A percentile compares a stretch with the other conserved stretches of the same genome.
phyloP scores from a whole-genome alignment of 2,797 vertebrate species.

The Nannoperca obscura region DNA sequence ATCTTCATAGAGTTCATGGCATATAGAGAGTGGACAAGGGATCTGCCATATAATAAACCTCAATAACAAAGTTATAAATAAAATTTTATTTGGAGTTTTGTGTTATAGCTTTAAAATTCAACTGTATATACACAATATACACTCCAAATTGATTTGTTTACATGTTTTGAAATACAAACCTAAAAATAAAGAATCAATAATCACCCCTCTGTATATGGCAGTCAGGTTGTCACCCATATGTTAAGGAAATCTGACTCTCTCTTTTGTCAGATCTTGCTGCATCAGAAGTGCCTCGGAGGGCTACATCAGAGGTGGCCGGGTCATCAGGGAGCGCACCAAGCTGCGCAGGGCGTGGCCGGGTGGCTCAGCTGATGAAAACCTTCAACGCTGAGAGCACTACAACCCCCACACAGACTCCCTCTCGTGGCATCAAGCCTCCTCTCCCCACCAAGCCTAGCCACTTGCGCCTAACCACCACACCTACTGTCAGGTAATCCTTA shows the following conservation, averaged over 20 bases:
- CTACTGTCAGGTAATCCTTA: conserved; percentile 82
- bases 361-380: conserved; percentile 86
- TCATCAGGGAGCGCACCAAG: conserved; percentile 34
- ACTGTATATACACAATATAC: background rate
- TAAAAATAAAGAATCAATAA: background rate
- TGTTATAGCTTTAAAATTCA: background rate
- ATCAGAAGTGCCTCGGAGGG: conserved; percentile 51
- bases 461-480: conserved; percentile 75
- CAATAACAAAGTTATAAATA: conserved; percentile 4
- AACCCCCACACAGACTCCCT: conserved; percentile 41
- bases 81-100: background rate
- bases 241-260: conserved; percentile 6
- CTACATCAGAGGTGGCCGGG: conserved; percentile 24
- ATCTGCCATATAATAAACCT: background rate
- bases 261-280: conserved; percentile 60
- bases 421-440: conserved; percentile 77
- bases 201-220: background rate
- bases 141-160: background rate
- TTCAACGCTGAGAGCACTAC: conserved; percentile 66
- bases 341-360: conserved; percentile 78
- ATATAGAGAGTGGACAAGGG: background rate
- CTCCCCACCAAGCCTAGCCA: conserved; percentile 83
- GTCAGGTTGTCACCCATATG: background rate
- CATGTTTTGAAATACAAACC: background rate
- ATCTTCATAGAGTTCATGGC: background rate